Evolutionary conservation across 2,888 invertebrate genomes (phyloP).

Genomic region (Eilema depressum): DNA sequence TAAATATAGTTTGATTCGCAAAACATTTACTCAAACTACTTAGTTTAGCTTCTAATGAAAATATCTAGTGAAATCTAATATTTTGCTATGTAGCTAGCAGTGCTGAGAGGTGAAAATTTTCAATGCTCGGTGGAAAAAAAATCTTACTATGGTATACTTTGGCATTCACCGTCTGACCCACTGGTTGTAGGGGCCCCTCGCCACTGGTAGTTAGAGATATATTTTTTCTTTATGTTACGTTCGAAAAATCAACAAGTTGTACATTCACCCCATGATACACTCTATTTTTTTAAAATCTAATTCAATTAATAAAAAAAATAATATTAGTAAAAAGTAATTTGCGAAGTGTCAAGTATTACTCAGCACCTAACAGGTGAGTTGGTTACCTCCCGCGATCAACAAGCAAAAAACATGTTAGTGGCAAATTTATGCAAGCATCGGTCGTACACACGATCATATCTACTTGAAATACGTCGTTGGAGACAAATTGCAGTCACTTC

Average conservation of each 20-base stretch:
- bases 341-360: slow-evolving; percentile 69
- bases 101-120: too few relatives aligned
- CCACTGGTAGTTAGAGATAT: too few relatives aligned
- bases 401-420: slow-evolving; percentile 79
- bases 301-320: too few relatives aligned
- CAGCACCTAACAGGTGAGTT: slow-evolving; percentile 77
- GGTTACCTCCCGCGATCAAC: slow-evolving; percentile 71
- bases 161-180: too few relatives aligned
- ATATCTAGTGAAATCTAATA: slow-evolving; percentile 30
- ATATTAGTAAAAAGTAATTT: slow-evolving; percentile 76
- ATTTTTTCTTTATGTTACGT: slow-evolving; percentile 26
- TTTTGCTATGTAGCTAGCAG: slow-evolving; percentile 22
- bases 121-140: too few relatives aligned
- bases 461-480: slow-evolving; percentile 78
- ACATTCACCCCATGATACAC: slow-evolving; percentile 69
- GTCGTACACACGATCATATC: slow-evolving; percentile 82
- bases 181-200: too few relatives aligned
- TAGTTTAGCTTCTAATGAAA: slow-evolving; percentile 22
- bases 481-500: slow-evolving; percentile 85
- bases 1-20: slow-evolving; percentile 39
- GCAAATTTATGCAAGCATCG: slow-evolving; percentile 78
- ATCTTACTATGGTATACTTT: too few relatives aligned
- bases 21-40: slow-evolving; percentile 32
- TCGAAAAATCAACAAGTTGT: slow-evolving; percentile 58
- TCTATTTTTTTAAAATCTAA: too few relatives aligned